Evolutionary conservation across 2,797 vertebrate genomes (phyloP).

Genomic region (Crax fasciolata): DNA sequence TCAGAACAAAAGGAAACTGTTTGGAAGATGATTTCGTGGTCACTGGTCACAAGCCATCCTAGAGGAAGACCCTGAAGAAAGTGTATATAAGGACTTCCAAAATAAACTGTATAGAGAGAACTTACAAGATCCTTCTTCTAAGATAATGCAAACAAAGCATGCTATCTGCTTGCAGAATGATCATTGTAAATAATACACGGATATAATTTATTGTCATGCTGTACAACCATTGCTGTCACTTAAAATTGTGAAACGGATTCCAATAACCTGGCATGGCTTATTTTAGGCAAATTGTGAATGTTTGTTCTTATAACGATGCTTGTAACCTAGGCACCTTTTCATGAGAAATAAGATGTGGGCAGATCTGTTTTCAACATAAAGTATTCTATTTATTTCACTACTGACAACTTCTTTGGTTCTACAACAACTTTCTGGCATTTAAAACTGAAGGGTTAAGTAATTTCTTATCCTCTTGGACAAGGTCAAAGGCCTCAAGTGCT

Average conservation of each 20-base stretch:
- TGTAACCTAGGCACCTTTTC: neutral
- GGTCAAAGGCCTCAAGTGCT: neutral
- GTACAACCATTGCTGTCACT: neutral
- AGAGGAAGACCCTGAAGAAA: neutral
- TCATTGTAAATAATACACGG: neutral
- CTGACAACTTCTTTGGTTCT: neutral
- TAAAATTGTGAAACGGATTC: neutral
- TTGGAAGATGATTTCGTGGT: neutral
- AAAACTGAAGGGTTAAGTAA: neutral
- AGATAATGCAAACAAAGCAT: neutral
- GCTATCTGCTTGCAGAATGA: neutral
- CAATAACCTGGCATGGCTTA: neutral
- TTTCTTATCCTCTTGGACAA: neutral
- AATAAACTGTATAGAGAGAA: neutral
- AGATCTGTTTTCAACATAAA: neutral
- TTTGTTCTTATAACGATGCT: neutral
- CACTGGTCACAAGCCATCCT: neutral
- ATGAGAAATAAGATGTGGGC: neutral
- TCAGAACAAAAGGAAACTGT: neutral
- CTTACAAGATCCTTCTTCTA: neutral
- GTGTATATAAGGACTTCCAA: neutral
- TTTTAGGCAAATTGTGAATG: neutral
- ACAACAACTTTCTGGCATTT: neutral
- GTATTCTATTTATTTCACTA: neutral
- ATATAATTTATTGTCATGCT: neutral